Conservation (phyloP, 2,888 invertebrate genomes). For the Leucoma salicis region DNA sequence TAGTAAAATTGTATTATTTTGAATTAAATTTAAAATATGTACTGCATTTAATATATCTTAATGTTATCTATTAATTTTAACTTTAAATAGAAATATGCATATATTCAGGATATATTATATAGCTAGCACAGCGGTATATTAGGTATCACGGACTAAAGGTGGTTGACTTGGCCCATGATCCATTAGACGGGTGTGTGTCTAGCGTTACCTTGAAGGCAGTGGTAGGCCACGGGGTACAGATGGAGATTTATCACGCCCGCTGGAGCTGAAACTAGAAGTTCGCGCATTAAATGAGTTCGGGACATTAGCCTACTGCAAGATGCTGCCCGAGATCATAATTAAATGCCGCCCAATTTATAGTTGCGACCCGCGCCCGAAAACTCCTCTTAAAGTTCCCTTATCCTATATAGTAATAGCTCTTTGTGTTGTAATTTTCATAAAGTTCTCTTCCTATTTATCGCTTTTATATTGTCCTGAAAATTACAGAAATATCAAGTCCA, state of each 20-base stretch:
- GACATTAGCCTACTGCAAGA: conserved; percentile 81
- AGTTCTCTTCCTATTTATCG: conserved; percentile 67
- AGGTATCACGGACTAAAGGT: conserved; percentile 9
- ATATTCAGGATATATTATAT: neutral
- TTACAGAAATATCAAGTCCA: too few relatives aligned
- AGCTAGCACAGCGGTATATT: neutral
- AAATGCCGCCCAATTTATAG: conserved; percentile 82
- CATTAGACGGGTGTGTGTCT: conserved; percentile 33
- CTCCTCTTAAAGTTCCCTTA: conserved; percentile 79
- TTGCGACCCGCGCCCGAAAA: conserved; percentile 76
- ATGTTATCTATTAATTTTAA: neutral
- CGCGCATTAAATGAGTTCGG: conserved; percentile 81
- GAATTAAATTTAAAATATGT: too few relatives aligned
- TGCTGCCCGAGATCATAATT: conserved; percentile 82
- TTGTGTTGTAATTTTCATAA: conserved; percentile 81
- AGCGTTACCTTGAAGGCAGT: conserved; percentile 36
- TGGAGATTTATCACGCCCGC: conserved; percentile 79
- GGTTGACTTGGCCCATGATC: conserved; percentile 12
- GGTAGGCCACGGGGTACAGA: conserved; percentile 58
- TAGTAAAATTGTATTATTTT: too few relatives aligned
- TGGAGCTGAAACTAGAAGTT: conserved; percentile 78
- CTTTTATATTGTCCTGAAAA: too few relatives aligned
- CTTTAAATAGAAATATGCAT: neutral
- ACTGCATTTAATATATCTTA: neutral
- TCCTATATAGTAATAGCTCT: conserved; percentile 77